A percentile compares a stretch with the other conserved stretches of the same genome.
Conservation (phyloP, 2,113 vertebrate genomes). For the Circaetus gallicus region DNA sequence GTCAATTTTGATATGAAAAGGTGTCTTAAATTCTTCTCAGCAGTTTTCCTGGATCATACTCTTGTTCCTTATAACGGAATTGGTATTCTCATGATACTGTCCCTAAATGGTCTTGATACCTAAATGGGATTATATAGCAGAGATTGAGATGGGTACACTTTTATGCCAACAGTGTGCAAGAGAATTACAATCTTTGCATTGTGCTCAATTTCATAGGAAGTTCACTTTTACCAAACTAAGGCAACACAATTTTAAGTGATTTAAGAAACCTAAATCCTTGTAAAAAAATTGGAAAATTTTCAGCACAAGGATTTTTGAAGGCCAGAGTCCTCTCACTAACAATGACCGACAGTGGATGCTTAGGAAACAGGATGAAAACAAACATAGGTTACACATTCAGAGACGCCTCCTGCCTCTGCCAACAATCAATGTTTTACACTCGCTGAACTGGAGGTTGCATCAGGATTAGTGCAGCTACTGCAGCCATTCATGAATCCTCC, state of each 20-base stretch:
- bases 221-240: background rate
- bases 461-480: background rate
- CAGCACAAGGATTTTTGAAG: background rate
- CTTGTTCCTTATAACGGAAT: background rate
- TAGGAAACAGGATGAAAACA: background rate
- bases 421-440: background rate
- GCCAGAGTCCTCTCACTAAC: background rate
- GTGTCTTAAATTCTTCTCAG: background rate
- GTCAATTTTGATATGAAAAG: background rate
- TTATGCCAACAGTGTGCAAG: background rate
- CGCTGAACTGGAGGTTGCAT: background rate
- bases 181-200: background rate
- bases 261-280: background rate
- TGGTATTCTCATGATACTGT: background rate
- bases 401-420: background rate
- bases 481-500: background rate
- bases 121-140: background rate
- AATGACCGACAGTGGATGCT: rapidly evolving
- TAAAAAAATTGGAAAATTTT: background rate
- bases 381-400: background rate
- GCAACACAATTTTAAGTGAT: background rate
- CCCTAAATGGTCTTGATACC: background rate
- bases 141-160: background rate
- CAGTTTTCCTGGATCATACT: background rate
- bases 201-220: background rate